A percentile compares a stretch with the other conserved stretches of the same genome.
These are phyloP conservation scores for Ceyx melanurus DNA, from an alignment of 2,113 vertebrate species.

Conservation along the genomic window DNA sequence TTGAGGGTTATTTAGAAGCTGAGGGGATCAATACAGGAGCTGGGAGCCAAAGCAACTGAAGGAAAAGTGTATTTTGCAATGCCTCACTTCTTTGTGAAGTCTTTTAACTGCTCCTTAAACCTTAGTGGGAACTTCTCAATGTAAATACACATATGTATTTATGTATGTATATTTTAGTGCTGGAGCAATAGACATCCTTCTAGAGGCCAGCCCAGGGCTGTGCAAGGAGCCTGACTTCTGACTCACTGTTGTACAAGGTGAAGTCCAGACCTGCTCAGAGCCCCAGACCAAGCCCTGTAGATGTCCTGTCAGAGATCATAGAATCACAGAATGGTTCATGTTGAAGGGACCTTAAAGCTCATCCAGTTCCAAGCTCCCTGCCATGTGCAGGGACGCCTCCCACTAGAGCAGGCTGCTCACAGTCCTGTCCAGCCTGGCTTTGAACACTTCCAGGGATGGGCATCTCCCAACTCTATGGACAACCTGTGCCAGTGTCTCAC, in stretches of 20 bases:
- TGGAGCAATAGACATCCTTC: neutral
- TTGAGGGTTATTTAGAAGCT: constrained; percentile 32
- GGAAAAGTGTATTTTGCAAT: neutral
- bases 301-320: neutral
- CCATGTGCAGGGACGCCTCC: no score
- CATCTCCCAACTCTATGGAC: no score
- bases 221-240: neutral
- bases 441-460: no score
- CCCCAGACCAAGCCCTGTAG: neutral
- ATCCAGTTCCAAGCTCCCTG: no score
- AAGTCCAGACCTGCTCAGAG: neutral
- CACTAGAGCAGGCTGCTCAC: no score
- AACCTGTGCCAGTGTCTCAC: no score
- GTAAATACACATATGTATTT: neutral
- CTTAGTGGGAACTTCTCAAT: neutral
- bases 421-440: no score
- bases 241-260: neutral
- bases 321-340: no score
- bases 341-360: no score
- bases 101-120: neutral
- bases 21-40: constrained; percentile 11
- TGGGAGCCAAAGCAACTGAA: neutral
- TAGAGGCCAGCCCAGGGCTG: neutral
- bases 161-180: neutral
- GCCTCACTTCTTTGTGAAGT: neutral